These are phyloP conservation scores for Bembecia ichneumoniformis DNA, from an alignment of 2,888 invertebrate genomes.

Conservation along the genomic window DNA sequence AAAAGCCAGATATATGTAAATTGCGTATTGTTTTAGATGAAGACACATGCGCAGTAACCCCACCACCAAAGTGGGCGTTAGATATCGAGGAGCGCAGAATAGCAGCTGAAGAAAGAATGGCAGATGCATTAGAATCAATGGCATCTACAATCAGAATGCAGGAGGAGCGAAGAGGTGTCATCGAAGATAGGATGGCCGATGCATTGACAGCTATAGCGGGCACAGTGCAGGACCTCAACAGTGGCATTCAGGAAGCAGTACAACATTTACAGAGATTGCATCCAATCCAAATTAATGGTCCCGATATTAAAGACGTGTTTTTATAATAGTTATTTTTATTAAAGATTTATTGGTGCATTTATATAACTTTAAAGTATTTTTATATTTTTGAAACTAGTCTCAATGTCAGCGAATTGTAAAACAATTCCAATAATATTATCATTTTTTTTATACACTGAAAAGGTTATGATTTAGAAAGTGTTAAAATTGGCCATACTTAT, in stretches of 20 bases:
- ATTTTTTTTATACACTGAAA: too few species aligned
- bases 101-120: constrained; percentile 51
- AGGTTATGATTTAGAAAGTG: too few species aligned
- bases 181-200: constrained; percentile 43
- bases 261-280: constrained; percentile 26
- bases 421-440: too few species aligned
- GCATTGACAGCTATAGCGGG: constrained; percentile 42
- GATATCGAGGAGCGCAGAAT: constrained; percentile 51
- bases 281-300: not conserved
- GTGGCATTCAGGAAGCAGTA: constrained; percentile 41
- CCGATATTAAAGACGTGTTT: not conserved
- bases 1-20: not conserved
- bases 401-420: too few species aligned
- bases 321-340: not conserved
- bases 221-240: constrained; percentile 45
- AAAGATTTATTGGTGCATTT: too few species aligned
- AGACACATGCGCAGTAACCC: constrained; percentile 22
- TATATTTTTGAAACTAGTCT: too few species aligned
- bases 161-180: constrained; percentile 35
- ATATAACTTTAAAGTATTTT: too few species aligned
- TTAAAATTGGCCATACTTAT: too few species aligned
- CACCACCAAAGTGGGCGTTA: constrained; percentile 55
- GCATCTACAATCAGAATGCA: constrained; percentile 38
- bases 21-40: constrained; percentile 26
- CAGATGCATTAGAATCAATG: constrained; percentile 46